These are phyloP conservation scores for Cotesia glomerata DNA, from an alignment of 1,140 invertebrate genomes.

Conservation along the genomic window DNA sequence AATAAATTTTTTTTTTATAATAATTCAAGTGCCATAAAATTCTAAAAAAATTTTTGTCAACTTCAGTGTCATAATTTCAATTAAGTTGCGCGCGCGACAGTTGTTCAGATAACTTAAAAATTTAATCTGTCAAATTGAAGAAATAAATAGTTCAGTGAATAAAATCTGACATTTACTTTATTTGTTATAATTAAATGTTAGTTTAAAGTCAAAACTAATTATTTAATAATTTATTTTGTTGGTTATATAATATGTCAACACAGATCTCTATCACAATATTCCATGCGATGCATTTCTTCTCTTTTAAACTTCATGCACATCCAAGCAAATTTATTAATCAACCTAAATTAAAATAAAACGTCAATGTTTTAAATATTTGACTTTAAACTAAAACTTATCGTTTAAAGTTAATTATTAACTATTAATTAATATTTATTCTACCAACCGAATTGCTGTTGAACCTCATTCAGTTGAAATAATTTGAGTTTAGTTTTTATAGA, in stretches of 20 bases:
- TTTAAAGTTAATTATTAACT: neutral
- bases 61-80: too few species aligned
- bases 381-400: too few species aligned
- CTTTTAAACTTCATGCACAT: constrained; percentile 35
- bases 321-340: constrained; percentile 20
- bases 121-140: too few species aligned
- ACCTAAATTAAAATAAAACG: neutral
- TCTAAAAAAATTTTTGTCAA: too few species aligned
- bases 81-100: too few species aligned
- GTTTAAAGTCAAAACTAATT: constrained; percentile 48
- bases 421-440: neutral
- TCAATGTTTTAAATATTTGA: neutral
- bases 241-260: neutral
- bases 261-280: constrained; percentile 20
- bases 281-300: constrained; percentile 35
- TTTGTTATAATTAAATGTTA: constrained; percentile 25
- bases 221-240: constrained; percentile 4
- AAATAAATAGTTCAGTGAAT: too few species aligned
- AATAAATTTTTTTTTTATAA: too few species aligned
- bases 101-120: too few species aligned
- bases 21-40: too few species aligned
- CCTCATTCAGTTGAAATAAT: neutral
- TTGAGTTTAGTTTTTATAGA: neutral
- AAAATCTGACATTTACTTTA: neutral
- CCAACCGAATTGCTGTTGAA: neutral